These are phyloP conservation scores for Ctenopoma kingsleyae DNA, from an alignment of 2,797 vertebrate species.

Conservation along the genomic window DNA sequence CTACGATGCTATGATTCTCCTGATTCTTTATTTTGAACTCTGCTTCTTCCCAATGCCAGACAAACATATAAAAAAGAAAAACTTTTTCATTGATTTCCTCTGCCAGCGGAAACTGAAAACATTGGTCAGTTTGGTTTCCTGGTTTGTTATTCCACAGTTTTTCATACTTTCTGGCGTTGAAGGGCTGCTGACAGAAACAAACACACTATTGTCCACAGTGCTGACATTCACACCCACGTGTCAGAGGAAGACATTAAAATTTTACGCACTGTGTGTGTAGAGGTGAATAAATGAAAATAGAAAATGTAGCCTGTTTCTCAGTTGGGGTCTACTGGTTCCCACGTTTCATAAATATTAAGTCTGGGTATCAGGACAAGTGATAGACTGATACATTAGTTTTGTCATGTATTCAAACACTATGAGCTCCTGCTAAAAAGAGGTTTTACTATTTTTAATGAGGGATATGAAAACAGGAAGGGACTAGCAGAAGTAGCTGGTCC, in stretches of 20 bases:
- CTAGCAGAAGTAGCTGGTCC: constrained; percentile 24
- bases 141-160: constrained; percentile 51
- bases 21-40: constrained; percentile 10
- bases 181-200: constrained; percentile 52
- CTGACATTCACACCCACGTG: constrained; percentile 14
- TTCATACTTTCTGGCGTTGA: constrained; percentile 46
- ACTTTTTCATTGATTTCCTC: constrained; percentile 11
- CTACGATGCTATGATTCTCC: not conserved
- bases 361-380: not conserved
- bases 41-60: constrained; percentile 12
- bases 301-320: not conserved
- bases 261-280: not conserved
- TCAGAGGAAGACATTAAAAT: constrained; percentile 15
- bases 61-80: constrained; percentile 29
- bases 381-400: not conserved
- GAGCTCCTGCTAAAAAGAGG: not conserved
- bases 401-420: not conserved
- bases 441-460: constrained; percentile 18
- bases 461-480: constrained; percentile 2
- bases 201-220: constrained; percentile 36
- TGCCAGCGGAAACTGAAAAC: constrained; percentile 38
- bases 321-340: not conserved
- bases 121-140: constrained; percentile 52
- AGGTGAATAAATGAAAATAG: not conserved
- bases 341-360: not conserved